A percentile compares a stretch with the other conserved stretches of the same genome.
Conservation (phyloP, 2,113 vertebrate genomes). For the Cyprinodon tularosa region DNA sequence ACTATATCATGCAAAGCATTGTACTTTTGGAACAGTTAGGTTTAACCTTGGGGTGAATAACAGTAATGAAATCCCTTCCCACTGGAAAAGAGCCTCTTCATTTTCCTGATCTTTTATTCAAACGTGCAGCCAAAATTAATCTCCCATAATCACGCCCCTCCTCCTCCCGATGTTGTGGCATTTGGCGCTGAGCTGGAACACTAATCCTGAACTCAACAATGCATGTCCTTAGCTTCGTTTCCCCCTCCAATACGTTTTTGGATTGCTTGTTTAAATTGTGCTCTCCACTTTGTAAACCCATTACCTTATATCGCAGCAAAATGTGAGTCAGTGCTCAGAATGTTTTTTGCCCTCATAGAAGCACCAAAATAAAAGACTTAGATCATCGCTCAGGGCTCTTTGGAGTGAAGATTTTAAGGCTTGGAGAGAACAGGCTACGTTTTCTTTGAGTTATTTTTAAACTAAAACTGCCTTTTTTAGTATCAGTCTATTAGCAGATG, state of each 20-base stretch:
- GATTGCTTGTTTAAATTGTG: constrained; percentile 30
- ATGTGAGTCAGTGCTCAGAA: constrained; percentile 36
- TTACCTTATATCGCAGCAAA: constrained; percentile 43
- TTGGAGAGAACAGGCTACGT: constrained; percentile 12
- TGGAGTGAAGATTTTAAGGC: constrained; percentile 48
- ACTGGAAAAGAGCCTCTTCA: constrained; percentile 40
- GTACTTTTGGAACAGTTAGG: constrained; percentile 4
- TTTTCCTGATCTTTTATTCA: constrained; percentile 28
- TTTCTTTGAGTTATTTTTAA: constrained; percentile 64
- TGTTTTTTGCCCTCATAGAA: constrained; percentile 33
- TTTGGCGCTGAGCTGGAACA: constrained; percentile 46
- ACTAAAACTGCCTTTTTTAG: constrained; percentile 19
- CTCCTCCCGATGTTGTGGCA: constrained; percentile 43
- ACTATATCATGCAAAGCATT: neutral
- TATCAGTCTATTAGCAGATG: constrained; percentile 41
- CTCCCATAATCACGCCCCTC: constrained; percentile 51
- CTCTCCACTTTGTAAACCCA: constrained; percentile 30
- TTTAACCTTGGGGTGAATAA: constrained; percentile 22
- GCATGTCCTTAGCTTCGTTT: constrained; percentile 44
- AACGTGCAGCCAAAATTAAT: constrained; percentile 54
- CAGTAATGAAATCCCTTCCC: constrained; percentile 47
- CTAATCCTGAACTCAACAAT: constrained; percentile 62
- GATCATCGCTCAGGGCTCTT: constrained; percentile 39
- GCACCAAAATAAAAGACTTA: constrained; percentile 61
- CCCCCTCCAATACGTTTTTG: constrained; percentile 35